phyloP scores from a whole-genome alignment of 2,888 invertebrate species.

The Cerceris ruficornis region DNA sequence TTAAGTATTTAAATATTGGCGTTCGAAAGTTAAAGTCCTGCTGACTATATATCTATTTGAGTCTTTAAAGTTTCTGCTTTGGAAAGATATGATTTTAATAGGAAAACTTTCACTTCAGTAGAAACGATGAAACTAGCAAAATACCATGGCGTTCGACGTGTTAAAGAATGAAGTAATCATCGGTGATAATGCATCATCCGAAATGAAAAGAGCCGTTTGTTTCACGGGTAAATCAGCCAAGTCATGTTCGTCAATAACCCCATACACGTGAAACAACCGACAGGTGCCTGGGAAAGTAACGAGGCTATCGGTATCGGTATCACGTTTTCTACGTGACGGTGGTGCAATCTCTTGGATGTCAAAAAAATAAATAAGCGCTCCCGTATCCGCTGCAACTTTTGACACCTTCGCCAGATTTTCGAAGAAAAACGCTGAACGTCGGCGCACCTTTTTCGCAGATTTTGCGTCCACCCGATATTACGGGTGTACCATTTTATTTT shows the following conservation, averaged over 20 bases:
- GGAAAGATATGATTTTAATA: no score
- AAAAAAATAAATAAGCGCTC: conserved; percentile 27
- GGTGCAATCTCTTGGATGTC: conserved; percentile 29
- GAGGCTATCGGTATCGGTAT: conserved; percentile 69
- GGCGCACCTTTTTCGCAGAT: neutral
- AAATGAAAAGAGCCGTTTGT: conserved; percentile 13
- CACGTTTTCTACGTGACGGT: conserved; percentile 68
- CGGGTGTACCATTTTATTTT: neutral
- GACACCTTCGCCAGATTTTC: conserved; percentile 23
- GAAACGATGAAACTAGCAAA: no score
- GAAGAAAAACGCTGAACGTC: conserved; percentile 3
- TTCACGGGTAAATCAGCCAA: conserved; percentile 40
- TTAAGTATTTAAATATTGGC: no score
- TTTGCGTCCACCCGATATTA: neutral
- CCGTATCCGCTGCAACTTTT: conserved; percentile 14
- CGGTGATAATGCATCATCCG: neutral
- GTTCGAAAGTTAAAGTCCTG: no score
- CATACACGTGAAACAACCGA: conserved; percentile 13
- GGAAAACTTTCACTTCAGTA: no score
- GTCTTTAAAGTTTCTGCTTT: no score
- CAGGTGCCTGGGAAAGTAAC: conserved; percentile 50
- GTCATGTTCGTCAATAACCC: conserved; percentile 57
- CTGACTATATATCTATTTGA: no score
- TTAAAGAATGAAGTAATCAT: neutral
- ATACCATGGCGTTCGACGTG: neutral